phyloP scores from a whole-genome alignment of 2,888 invertebrate genomes.

The Pammene fasciana region DNA sequence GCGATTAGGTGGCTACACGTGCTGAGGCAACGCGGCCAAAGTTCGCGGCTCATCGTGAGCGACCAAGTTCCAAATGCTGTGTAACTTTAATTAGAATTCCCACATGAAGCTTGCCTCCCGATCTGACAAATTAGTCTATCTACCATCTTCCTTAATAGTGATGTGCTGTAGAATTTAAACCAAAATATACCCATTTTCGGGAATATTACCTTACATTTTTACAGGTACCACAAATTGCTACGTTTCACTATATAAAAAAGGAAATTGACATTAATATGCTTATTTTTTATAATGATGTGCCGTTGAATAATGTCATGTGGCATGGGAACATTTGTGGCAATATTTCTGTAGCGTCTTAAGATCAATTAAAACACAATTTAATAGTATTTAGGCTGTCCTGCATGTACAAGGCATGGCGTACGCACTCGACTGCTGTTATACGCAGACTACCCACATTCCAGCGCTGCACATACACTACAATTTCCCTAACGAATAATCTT shows the following conservation, averaged over 20 bases:
- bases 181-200: neutral
- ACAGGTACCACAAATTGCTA: neutral
- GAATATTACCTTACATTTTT: neutral
- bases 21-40: constrained; percentile 36
- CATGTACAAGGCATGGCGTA: too few species aligned
- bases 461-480: too few species aligned
- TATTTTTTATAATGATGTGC: too few species aligned
- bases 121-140: constrained; percentile 42
- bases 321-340: too few species aligned
- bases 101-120: constrained; percentile 37
- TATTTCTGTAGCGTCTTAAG: too few species aligned
- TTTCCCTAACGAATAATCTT: too few species aligned
- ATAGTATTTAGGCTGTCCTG: too few species aligned
- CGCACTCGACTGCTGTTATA: too few species aligned
- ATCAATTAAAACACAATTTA: too few species aligned
- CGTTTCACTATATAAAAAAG: neutral
- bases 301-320: too few species aligned
- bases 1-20: constrained; percentile 15
- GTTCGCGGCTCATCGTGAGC: constrained; percentile 32
- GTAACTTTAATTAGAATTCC: constrained; percentile 42
- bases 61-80: constrained; percentile 38
- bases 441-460: too few species aligned
- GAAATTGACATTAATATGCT: too few species aligned
- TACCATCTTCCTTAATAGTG: constrained; percentile 28
- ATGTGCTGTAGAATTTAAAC: neutral